Conservation (phyloP, 2,888 invertebrate genomes). For the Nymphalis urticae region DNA sequence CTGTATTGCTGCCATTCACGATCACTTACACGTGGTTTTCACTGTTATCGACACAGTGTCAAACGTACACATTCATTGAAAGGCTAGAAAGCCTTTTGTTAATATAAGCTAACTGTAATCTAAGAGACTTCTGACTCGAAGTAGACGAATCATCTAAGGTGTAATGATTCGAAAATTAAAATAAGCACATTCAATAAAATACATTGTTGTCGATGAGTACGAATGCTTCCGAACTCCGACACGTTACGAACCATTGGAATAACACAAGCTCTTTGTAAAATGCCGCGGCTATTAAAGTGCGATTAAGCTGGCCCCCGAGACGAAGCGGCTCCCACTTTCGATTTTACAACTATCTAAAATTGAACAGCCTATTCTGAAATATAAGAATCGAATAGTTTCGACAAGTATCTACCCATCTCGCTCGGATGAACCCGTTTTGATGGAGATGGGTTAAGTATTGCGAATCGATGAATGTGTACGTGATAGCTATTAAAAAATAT, state of each 20-base stretch:
- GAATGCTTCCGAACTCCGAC: constrained; percentile 44
- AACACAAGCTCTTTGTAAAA: constrained; percentile 59
- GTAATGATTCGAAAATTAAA: constrained; percentile 5
- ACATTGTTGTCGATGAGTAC: constrained; percentile 21
- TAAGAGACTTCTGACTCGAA: not conserved
- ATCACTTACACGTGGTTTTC: constrained; percentile 13
- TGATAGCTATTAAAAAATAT: constrained; percentile 12
- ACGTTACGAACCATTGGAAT: constrained; percentile 47
- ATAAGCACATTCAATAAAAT: constrained; percentile 2
- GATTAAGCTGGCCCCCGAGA: constrained; percentile 66
- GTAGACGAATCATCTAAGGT: not conserved
- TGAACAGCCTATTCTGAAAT: constrained; percentile 44
- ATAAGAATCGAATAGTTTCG: constrained; percentile 10
- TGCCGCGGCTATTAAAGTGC: constrained; percentile 75
- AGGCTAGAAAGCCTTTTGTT: not conserved
- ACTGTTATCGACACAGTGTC: constrained; percentile 33
- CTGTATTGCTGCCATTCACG: constrained; percentile 34
- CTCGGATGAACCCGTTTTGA: not conserved
- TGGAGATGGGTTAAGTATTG: constrained; percentile 19
- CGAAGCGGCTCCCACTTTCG: constrained; percentile 75
- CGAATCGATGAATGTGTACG: constrained; percentile 17
- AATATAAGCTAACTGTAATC: not conserved
- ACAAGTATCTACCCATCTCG: constrained; percentile 1
- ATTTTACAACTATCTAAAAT: constrained; percentile 70
- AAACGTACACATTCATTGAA: no score